These are phyloP conservation scores for Malachius bipustulatus DNA, from an alignment of 2,888 invertebrate species.

Conservation along the genomic window DNA sequence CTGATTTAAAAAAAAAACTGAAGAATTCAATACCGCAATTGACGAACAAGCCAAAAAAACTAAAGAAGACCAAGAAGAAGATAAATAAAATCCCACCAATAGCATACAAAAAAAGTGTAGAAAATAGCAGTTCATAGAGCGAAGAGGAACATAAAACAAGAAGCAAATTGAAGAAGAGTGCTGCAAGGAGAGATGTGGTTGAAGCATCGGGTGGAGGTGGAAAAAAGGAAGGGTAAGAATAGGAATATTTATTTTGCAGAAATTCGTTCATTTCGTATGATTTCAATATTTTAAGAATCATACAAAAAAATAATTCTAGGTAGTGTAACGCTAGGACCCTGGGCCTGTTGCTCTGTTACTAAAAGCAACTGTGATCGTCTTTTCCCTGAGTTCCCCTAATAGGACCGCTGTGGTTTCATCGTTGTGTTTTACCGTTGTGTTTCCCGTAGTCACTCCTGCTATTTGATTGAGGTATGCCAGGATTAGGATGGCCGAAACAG, in stretches of 20 bases:
- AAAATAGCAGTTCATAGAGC: slow-evolving; percentile 2
- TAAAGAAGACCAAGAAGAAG: background rate
- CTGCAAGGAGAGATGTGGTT: background rate
- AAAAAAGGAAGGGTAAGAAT: slow-evolving; percentile 1
- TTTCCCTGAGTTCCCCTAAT: too few relatives aligned
- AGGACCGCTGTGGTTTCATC: too few relatives aligned
- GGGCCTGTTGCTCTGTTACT: too few relatives aligned
- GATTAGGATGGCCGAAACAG: too few relatives aligned
- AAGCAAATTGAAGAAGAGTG: slow-evolving; percentile 2
- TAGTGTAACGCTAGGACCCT: too few relatives aligned
- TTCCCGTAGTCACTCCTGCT: too few relatives aligned
- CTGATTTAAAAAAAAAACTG: slow-evolving; percentile 1
- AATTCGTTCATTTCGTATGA: background rate
- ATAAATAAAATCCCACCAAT: background rate
- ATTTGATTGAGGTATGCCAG: too few relatives aligned
- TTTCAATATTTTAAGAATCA: slow-evolving; percentile 1
- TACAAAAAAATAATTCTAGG: too few relatives aligned
- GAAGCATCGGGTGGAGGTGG: slow-evolving; percentile 1
- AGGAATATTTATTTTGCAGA: background rate
- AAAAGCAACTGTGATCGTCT: too few relatives aligned
- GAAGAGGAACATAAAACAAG: slow-evolving; percentile 2
- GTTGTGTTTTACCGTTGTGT: too few relatives aligned
- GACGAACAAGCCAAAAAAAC: background rate
- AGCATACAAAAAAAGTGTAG: background rate
- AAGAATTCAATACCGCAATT: background rate